A percentile compares a stretch with the other conserved stretches of the same genome.
These are phyloP conservation scores for Schlechtendalia chinensis DNA, from an alignment of 1,140 invertebrate genomes.

Conservation along the genomic window DNA sequence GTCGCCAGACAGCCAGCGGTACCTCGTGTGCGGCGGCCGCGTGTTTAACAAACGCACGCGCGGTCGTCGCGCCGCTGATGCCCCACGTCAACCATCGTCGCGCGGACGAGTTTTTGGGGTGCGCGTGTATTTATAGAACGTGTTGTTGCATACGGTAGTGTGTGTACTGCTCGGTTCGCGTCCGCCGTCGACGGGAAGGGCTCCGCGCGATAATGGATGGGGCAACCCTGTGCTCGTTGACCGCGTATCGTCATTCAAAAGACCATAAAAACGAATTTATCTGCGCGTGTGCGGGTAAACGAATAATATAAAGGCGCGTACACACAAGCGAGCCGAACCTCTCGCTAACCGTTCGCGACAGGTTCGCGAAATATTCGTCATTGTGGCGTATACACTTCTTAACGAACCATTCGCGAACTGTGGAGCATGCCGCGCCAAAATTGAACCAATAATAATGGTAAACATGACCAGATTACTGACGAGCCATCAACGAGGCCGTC, in stretches of 20 bases:
- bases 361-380: too few relatives aligned
- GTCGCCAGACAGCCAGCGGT: background rate
- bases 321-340: too few relatives aligned
- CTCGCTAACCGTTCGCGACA: too few relatives aligned
- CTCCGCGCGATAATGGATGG: conserved; percentile 14
- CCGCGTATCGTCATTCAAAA: conserved; percentile 37
- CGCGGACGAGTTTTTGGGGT: conserved; percentile 19
- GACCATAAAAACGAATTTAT: conserved; percentile 42
- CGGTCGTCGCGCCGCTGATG: background rate
- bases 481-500: too few relatives aligned
- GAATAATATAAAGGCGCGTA: background rate
- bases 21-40: conserved; percentile 21
- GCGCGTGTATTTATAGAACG: conserved; percentile 21
- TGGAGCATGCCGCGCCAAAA: too few relatives aligned
- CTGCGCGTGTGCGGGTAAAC: background rate
- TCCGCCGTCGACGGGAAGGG: background rate
- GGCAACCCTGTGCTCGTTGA: conserved; percentile 22
- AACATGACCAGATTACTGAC: too few relatives aligned
- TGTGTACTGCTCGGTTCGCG: background rate
- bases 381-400: too few relatives aligned
- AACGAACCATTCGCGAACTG: too few relatives aligned
- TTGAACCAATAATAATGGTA: too few relatives aligned
- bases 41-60: conserved; percentile 27
- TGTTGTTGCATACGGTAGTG: background rate
- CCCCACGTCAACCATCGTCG: background rate